Base-by-base conservation (phyloP, 2,888 invertebrate genomes). In the Apamea monoglypha region DNA sequence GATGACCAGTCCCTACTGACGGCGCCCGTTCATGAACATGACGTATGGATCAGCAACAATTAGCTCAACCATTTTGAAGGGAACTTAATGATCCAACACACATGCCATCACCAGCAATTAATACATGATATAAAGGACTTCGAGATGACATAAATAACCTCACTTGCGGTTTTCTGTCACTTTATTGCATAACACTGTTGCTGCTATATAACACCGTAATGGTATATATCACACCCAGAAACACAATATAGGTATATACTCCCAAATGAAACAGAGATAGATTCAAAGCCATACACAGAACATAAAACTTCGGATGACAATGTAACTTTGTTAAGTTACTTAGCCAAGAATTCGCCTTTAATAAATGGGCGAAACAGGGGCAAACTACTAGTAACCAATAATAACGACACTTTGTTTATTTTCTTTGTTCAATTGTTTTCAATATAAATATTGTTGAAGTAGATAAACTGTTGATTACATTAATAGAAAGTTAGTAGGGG, bases 381-480 rank as follows among this genome's bases (percentile, higher is more conserved):
- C 12, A 44, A 79, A 84, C 21, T 50, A 56, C n/a, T 66, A 72
- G n/a, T 36, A 64, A 63, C 25, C 29, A 68, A 76, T 63, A 85
- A 77, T 59, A 81, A 74, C 14, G 74, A 61, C n/a, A 56, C 16
- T 56, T 72, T 82, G 53, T 61, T 75, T n/a, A 75, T 68, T 56
- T 66, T 50, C 74, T 77, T 40, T 68, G 72, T 85, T 64, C 59
- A 63, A 69, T 56, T 72, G 63, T 72, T 72, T 47, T 59, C n/a
- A 44, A 74, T 68, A 68, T 79, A 78, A 82, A 84, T 68, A 75
- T 80, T 84, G 59, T 72, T 68, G 29, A 74, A 73, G 10, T 47
- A 59, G 7, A 59, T 40, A n/a, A 72, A 82, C 63, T n/a, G 63
- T 74, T 61, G 53, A 85, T 75, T 56, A 40, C 6, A 14, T 53